These are phyloP conservation scores for Drosophila pseudotakahashii DNA, from an alignment of 2,888 invertebrate genomes.

Conservation along the genomic window DNA sequence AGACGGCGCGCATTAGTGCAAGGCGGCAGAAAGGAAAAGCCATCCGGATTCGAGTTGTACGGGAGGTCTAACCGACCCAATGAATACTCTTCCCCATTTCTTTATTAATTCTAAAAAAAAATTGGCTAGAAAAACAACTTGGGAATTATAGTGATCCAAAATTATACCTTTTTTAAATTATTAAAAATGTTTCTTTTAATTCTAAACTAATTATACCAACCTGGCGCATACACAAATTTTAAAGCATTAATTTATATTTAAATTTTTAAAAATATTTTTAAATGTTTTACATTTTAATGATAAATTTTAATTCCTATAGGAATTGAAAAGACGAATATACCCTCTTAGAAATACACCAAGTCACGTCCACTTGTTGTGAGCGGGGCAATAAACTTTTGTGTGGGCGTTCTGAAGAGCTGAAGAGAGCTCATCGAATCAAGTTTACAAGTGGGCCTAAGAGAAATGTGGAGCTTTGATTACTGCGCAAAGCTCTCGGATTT, in stretches of 20 bases:
- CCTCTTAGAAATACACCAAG: neutral
- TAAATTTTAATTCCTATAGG: neutral
- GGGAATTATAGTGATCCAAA: too few relatives aligned
- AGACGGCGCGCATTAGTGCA: slow-evolving; percentile 15
- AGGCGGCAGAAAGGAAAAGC: slow-evolving; percentile 53
- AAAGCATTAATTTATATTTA: too few relatives aligned
- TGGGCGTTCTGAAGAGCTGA: slow-evolving; percentile 61
- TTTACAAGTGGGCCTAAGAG: slow-evolving; percentile 1
- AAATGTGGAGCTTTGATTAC: slow-evolving; percentile 20
- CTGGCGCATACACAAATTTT: too few relatives aligned
- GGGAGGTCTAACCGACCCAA: neutral
- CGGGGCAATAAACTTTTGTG: slow-evolving; percentile 68
- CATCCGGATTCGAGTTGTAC: neutral
- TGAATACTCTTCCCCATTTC: neutral
- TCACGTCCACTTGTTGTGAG: slow-evolving; percentile 55
- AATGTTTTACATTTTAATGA: too few relatives aligned
- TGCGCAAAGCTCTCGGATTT: slow-evolving; percentile 10
- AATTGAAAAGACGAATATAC: slow-evolving; percentile 9
- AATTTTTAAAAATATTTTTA: too few relatives aligned
- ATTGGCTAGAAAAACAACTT: neutral
- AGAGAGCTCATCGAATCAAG: slow-evolving; percentile 37
- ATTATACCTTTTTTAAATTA: too few relatives aligned
- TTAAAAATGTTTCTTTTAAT: too few relatives aligned
- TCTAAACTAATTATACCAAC: too few relatives aligned
- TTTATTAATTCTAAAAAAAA: neutral